A percentile compares a stretch with the other conserved stretches of the same genome.
Evolutionary conservation across 2,888 invertebrate genomes (phyloP).

Genomic region (Argyra leucocephala): DNA sequence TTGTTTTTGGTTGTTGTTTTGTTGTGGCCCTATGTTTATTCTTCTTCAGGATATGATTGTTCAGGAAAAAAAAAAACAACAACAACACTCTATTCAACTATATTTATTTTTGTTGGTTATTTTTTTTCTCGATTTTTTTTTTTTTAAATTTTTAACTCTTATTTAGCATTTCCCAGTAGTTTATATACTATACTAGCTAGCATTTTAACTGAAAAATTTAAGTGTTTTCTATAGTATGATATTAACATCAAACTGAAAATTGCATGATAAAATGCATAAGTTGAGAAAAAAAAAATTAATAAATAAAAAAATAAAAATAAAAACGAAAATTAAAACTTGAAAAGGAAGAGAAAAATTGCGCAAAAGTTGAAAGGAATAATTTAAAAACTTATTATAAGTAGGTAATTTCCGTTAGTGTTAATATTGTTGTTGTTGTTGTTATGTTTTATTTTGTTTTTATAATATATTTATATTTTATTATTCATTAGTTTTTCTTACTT

Average conservation of each 20-base stretch:
- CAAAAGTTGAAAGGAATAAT: slow-evolving; percentile 6
- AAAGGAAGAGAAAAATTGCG: not conserved
- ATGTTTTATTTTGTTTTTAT: not conserved
- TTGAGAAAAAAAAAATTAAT: not conserved
- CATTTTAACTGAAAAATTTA: not conserved
- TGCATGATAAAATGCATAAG: not conserved
- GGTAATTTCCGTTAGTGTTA: not conserved
- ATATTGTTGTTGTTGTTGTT: not conserved
- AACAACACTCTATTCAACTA: not conserved
- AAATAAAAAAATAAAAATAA: not conserved
- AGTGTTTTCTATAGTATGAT: not conserved
- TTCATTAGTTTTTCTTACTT: too few relatives aligned
- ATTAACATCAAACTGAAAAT: not conserved
- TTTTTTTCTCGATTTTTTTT: not conserved
- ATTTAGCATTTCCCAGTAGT: not conserved
- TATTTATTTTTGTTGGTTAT: not conserved
- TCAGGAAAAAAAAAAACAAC: not conserved
- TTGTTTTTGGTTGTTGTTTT: not conserved
- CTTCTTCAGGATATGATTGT: not conserved
- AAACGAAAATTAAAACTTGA: not conserved
- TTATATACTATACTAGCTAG: too few relatives aligned
- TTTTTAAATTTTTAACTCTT: not conserved
- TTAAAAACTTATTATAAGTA: slow-evolving; percentile 2
- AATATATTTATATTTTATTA: too few relatives aligned
- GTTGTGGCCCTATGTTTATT: not conserved